These are phyloP conservation scores for Ptilorrhoa leucosticta DNA, from an alignment of 2,113 vertebrate species.

Conservation along the genomic window DNA sequence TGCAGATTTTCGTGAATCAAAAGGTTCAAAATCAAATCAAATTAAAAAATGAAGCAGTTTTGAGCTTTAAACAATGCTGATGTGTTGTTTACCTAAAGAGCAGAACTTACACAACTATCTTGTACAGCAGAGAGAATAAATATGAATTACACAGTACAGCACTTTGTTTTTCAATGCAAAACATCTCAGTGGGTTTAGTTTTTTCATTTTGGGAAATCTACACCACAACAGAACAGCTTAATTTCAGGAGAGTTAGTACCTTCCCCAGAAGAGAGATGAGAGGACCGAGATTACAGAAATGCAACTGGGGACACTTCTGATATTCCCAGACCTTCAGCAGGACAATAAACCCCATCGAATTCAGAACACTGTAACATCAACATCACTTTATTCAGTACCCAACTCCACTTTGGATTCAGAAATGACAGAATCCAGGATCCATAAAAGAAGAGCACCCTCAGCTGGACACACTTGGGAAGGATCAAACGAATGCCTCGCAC, in stretches of 20 bases:
- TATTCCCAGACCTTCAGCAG: background rate
- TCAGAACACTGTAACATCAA: background rate
- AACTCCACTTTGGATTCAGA: background rate
- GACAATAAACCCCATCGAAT: background rate
- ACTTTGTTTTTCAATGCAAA: background rate
- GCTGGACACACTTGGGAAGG: slow-evolving; percentile 4
- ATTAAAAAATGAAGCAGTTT: background rate
- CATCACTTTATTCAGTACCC: background rate
- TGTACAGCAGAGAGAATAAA: background rate
- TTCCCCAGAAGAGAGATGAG: background rate
- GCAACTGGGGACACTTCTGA: background rate
- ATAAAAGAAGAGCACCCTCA: slow-evolving; percentile 24
- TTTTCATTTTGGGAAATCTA: background rate
- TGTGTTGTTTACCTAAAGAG: background rate
- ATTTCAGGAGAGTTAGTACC: background rate
- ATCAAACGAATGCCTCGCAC: background rate
- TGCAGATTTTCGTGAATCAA: background rate
- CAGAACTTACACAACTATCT: background rate
- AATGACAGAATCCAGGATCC: background rate
- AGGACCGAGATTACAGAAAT: background rate
- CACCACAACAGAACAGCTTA: background rate
- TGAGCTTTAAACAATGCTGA: background rate
- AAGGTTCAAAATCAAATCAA: background rate
- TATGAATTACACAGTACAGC: background rate
- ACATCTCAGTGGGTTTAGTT: background rate